These are phyloP conservation scores for Columba guinea DNA, from an alignment of 2,797 vertebrate species.

Conservation along the genomic window DNA sequence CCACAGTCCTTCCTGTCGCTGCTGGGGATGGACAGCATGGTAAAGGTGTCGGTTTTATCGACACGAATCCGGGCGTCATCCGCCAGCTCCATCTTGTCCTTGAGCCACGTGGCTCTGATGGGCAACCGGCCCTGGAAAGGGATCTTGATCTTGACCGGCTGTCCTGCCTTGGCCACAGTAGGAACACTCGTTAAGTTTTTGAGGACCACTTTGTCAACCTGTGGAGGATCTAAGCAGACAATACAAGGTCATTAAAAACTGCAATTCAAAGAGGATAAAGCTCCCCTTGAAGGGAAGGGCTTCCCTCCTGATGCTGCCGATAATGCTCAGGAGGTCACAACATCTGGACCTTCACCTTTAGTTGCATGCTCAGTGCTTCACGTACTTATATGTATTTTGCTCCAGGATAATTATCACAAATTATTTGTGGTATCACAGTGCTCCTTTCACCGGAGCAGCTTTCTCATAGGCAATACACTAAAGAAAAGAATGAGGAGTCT, in stretches of 20 bases:
- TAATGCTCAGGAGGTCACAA: neutral
- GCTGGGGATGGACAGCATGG: conserved; percentile 81
- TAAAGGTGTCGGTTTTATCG: conserved; percentile 76
- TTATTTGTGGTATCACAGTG: neutral
- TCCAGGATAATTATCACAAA: neutral
- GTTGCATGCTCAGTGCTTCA: neutral
- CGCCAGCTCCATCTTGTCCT: conserved; percentile 80
- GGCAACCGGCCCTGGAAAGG: conserved; percentile 83
- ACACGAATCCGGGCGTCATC: conserved; percentile 72
- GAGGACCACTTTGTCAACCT: conserved; percentile 77
- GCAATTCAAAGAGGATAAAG: neutral
- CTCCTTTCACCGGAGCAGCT: neutral
- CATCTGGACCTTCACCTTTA: neutral
- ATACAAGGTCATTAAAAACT: neutral
- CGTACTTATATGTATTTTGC: neutral
- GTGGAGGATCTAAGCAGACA: conserved; percentile 81
- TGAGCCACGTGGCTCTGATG: conserved; percentile 83
- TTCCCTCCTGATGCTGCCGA: neutral
- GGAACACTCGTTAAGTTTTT: conserved; percentile 77
- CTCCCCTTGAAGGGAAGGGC: neutral
- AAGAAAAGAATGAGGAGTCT: neutral
- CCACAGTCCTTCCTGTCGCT: conserved; percentile 82
- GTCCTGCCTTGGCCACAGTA: conserved; percentile 82
- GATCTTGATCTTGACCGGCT: conserved; percentile 81
- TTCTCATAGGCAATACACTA: neutral